Percentiles rank a stretch among this genome's conserved stretches.
Evolutionary conservation across 2,113 vertebrate species (phyloP).

Genomic region (Mormyrus iriodes): DNA sequence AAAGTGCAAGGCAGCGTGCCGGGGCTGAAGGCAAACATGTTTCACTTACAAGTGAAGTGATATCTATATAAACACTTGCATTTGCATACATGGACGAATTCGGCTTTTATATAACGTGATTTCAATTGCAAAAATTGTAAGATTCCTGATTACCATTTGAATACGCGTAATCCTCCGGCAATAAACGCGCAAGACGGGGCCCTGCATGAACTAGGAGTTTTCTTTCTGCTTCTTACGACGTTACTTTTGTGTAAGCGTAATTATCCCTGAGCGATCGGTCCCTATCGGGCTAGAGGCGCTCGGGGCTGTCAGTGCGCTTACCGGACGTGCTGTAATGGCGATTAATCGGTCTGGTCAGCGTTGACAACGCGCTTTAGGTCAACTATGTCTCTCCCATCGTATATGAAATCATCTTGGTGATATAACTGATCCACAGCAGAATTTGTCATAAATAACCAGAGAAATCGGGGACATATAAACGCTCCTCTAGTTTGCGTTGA

Average conservation of each 20-base stretch:
- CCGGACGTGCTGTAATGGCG: neutral
- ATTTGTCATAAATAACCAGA: neutral
- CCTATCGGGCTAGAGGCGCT: neutral
- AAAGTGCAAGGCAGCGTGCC: neutral
- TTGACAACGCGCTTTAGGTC: neutral
- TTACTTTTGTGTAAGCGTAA: neutral
- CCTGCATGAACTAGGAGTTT: neutral
- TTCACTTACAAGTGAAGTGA: neutral
- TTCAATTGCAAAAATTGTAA: neutral
- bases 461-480: neutral
- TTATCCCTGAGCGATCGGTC: neutral
- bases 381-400: neutral
- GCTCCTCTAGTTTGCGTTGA: neutral
- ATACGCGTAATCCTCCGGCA: neutral
- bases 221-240: neutral
- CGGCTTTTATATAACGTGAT: neutral
- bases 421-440: neutral
- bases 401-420: neutral
- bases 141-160: neutral
- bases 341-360: neutral
- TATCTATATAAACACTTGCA: neutral
- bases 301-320: neutral
- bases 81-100: neutral
- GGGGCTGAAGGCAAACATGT: neutral
- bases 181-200: neutral